Percentiles rank a stretch among this genome's conserved stretches.
phyloP scores from a whole-genome alignment of 2,113 vertebrate species.

The Dinomys branickii region DNA sequence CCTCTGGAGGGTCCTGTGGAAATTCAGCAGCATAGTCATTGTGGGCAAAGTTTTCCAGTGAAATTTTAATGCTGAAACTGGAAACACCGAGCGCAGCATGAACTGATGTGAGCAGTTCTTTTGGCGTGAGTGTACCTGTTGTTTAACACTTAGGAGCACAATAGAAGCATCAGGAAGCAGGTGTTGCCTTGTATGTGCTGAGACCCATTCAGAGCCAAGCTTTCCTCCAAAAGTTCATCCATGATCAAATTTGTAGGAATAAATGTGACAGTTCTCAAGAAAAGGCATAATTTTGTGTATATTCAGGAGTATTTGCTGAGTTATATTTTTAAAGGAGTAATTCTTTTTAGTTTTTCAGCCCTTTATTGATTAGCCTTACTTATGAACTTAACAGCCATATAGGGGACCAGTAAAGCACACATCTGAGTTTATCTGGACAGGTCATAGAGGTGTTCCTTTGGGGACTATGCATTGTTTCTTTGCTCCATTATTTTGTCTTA shows the following conservation, averaged over 20 bases:
- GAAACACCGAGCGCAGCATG: not conserved
- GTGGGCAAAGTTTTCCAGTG: constrained; percentile 23
- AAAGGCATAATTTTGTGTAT: not conserved
- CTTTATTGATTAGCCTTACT: not conserved
- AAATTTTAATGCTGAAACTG: constrained; percentile 15
- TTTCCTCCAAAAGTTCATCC: constrained; percentile 2
- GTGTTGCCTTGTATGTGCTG: not conserved
- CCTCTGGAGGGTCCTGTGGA: not conserved
- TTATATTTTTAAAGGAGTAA: not conserved
- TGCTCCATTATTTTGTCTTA: not conserved
- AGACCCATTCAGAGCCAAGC: not conserved
- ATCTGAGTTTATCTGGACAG: not conserved
- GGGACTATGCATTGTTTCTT: not conserved
- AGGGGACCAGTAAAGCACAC: not conserved
- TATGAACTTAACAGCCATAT: not conserved
- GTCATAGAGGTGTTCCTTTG: not conserved
- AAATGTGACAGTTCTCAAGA: not conserved
- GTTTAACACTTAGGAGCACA: not conserved
- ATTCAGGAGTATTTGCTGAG: constrained; percentile 14
- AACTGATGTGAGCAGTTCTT: not conserved
- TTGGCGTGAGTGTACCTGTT: not conserved
- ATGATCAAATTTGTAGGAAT: not conserved
- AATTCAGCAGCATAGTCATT: not conserved
- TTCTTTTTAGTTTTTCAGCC: not conserved
- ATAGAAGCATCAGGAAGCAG: not conserved